A percentile compares a stretch with the other conserved stretches of the same genome.
Conservation (phyloP, 2,113 vertebrate species). For the Cyphomyrus discorhynchus region DNA sequence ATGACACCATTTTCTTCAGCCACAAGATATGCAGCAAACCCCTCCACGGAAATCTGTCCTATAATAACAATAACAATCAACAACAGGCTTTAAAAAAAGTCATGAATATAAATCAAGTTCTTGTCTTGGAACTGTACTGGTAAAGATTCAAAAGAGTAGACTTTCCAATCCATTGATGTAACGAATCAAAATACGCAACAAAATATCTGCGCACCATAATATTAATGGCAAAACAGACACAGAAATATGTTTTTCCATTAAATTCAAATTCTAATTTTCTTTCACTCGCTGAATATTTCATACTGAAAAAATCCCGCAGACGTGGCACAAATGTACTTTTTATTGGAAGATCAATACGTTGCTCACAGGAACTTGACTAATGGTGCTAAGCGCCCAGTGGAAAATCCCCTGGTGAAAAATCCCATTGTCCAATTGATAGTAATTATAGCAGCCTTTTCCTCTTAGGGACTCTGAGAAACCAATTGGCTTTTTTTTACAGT, state of each 20-base stretch:
- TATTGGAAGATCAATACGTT: conserved; percentile 22
- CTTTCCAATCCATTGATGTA: neutral
- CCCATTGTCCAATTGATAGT: conserved; percentile 38
- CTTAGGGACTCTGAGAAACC: conserved; percentile 25
- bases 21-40: conserved; percentile 84
- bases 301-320: conserved; percentile 10
- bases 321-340: conserved; percentile 24
- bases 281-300: neutral
- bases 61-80: conserved; percentile 21
- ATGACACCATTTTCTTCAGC: conserved; percentile 92
- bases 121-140: neutral
- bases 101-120: neutral
- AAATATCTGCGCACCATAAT: neutral
- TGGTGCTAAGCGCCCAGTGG: conserved; percentile 6
- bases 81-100: neutral
- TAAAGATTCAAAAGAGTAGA: neutral
- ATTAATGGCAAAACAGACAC: neutral
- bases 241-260: neutral
- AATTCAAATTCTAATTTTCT: neutral
- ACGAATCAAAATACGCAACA: neutral
- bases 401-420: conserved; percentile 30
- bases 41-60: conserved; percentile 87
- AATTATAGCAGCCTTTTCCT: conserved; percentile 34
- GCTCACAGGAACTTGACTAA: conserved; percentile 10
- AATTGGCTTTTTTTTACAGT: conserved; percentile 33